phyloP scores from a whole-genome alignment of 2,113 vertebrate species.

The Caloenas nicobarica region DNA sequence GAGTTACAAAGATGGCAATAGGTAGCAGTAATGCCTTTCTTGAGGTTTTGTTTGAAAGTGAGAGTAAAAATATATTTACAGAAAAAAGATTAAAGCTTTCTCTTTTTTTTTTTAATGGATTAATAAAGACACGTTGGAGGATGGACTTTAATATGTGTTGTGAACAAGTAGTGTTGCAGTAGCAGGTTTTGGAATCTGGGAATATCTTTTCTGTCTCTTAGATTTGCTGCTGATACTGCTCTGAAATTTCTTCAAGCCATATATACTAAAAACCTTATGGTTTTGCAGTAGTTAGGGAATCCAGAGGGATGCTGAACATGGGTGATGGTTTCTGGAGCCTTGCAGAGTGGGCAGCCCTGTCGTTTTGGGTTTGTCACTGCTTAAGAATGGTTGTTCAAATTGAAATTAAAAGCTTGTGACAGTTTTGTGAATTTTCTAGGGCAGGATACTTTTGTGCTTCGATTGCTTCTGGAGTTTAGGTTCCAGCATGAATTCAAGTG shows the following conservation, averaged over 20 bases:
- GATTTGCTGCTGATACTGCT: neutral
- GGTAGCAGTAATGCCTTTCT: neutral
- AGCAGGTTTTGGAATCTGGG: neutral
- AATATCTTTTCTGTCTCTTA: neutral
- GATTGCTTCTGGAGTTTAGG: neutral
- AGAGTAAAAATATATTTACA: neutral
- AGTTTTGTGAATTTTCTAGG: neutral
- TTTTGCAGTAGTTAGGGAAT: neutral
- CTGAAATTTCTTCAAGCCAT: neutral
- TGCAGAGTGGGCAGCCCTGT: neutral
- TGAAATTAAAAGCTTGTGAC: neutral
- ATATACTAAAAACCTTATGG: neutral
- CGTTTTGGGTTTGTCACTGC: neutral
- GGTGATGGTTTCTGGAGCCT: neutral
- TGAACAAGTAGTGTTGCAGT: neutral
- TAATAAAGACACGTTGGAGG: accelerated
- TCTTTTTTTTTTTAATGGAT: neutral
- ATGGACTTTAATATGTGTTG: accelerated
- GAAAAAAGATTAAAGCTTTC: neutral
- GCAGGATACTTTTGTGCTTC: neutral
- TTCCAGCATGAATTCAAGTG: neutral
- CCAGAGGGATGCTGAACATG: neutral
- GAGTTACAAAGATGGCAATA: neutral
- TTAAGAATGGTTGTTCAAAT: neutral
- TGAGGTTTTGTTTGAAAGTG: neutral